Conservation (phyloP, 2,797 vertebrate genomes). For the Manis crassicaudata region DNA sequence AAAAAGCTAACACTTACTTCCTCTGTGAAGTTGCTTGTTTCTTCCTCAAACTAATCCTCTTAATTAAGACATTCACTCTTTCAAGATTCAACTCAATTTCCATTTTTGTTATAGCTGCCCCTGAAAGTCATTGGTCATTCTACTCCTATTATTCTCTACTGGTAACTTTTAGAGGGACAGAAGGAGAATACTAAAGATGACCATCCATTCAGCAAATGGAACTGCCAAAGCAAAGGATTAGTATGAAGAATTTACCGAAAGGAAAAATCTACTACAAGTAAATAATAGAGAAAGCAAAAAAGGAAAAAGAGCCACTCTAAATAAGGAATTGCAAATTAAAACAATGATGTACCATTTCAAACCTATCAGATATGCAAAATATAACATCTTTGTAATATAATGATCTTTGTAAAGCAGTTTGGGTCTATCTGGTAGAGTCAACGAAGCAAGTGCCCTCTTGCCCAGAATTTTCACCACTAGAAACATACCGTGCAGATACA, state of each 20-base stretch:
- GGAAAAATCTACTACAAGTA: background rate
- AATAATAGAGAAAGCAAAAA: background rate
- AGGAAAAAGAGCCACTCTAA: background rate
- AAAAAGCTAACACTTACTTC: background rate
- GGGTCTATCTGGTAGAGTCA: background rate
- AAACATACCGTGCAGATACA: background rate
- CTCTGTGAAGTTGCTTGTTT: background rate
- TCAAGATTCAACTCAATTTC: conserved; percentile 24
- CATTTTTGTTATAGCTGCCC: background rate
- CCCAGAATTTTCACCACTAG: background rate
- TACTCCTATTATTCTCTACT: background rate
- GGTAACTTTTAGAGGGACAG: background rate
- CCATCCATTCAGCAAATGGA: background rate
- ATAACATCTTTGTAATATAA: background rate
- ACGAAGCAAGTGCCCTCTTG: background rate
- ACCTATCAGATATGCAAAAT: background rate
- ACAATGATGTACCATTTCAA: background rate
- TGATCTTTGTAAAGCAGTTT: background rate
- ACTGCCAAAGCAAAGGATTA: background rate
- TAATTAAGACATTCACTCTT: background rate
- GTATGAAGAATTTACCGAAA: background rate
- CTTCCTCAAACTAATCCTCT: background rate
- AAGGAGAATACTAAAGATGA: background rate
- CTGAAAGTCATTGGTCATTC: background rate
- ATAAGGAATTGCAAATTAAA: background rate